Evolutionary conservation across 2,888 invertebrate genomes (phyloP), one percentile per base, ranked within the genome.

Genomic region (Xanthorhoe designata): DNA sequence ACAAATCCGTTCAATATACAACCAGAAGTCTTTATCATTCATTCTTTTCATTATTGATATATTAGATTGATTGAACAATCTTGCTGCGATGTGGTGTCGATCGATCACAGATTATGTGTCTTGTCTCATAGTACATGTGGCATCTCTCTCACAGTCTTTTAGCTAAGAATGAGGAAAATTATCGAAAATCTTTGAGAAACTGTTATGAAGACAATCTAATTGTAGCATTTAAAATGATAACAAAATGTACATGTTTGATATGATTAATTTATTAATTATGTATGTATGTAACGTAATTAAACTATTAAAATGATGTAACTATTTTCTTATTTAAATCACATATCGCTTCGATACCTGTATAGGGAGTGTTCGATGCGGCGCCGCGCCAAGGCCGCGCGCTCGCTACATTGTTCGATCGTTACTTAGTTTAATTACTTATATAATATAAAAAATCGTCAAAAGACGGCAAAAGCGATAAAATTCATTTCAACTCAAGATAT

Each of bases 321-420:
- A 53, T 45, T 45, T 7, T 53, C 56, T 56, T 56, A 56, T 32
- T 56, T 51, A 62, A 42, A 61, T 66, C 61, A 66, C 61, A 66
- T 64, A 57, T 61, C 52, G 57, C 61, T 61, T 61, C 29, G 61
- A 61, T 61, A 66, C 66, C 61, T 66, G 61, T 61, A 66, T 47
- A 35, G 15, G 35, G 24, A 50, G 18, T 42, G 62, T 29, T 24
- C 17, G 55, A 17, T 24, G 55, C 7, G 47, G 1, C 15, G 15
- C 9, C 24, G 57, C 6, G 45, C 2, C 17, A 6, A 19, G 10
- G 2, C 18, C 13, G 42, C 13, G 47, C 47, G 17, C 47, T 17
- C 15, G 15, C 47, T 15, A 7, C 47, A 8, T 17, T 8, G 15
- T 17, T 47, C 47, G 7, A 15, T 47, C 15, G 47, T 47, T 15